Base-by-base conservation (phyloP, 2,888 invertebrate species). In the Venusia cambrica region DNA sequence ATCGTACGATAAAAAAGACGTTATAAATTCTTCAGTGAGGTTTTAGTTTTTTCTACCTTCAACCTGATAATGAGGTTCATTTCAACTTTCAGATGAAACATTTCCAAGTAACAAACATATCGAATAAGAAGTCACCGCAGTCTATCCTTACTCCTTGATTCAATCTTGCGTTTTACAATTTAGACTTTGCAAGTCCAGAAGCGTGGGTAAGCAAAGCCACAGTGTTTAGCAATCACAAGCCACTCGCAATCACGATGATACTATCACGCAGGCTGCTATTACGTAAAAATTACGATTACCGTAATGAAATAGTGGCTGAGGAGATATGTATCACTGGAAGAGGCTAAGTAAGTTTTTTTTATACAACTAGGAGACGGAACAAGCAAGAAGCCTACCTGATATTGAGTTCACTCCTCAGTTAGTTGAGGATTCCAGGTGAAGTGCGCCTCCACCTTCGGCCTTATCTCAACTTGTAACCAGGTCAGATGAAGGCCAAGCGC, bases 251-350 rank as follows among this genome's bases (percentile, higher is more conserved):
- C 79, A 72, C 44, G 49, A 63, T 65, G 79, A 77, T 76, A 72
- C 53, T 64, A 79, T 75, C 80, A 63, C 65, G 61, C 48, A 45
- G 60, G 50, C 57, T 54, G 69, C 64, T 55, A 80, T 87, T 87
- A 84, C 84, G 84, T 80, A 81, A 84, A 84, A 83, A 83, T 85
- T 80, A 74, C 77, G 74, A 81, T 81, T 81, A 85, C 84, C 66
- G 84, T 85, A 85, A 84, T 83, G 76, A 83, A 85, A 79, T 76
- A 76, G 62, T 67, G 57, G 38, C 40, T 28, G 31, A 30, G 31
- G 36, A 14, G 35, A 5, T 5, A 6, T 5, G n/a, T 5, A 4
- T 1, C 5, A 6, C 68, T 72, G 45, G 75, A 78, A 42, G 59
- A 38, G 73, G 24, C 61, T n/a, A n/a, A 18, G n/a, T 10, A 19